A percentile compares a stretch with the other conserved stretches of the same genome.
Conservation (phyloP, 2,888 invertebrate genomes). For the Syritta pipiens region DNA sequence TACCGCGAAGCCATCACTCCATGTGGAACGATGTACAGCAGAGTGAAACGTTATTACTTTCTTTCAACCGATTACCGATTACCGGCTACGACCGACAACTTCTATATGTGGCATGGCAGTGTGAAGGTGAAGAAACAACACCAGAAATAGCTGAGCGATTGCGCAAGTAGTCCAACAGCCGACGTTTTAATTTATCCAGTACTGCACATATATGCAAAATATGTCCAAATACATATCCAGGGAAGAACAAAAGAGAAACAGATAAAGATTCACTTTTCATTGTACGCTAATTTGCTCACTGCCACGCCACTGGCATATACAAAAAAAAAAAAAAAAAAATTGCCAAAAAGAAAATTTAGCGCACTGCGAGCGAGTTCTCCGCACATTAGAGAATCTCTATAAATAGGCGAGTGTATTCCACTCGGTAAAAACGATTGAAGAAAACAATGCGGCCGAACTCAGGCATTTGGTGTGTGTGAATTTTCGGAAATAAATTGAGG, state of each 20-base stretch:
- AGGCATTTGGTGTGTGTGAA: conserved; percentile 8
- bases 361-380: conserved; percentile 15
- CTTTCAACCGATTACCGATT: no score
- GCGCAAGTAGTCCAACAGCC: conserved; percentile 13
- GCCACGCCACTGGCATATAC: neutral
- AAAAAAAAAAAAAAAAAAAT: conserved; percentile 5
- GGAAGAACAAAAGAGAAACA: neutral
- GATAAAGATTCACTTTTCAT: conserved; percentile 57
- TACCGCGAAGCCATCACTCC: conserved; percentile 15
- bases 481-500: conserved; percentile 47
- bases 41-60: no score
- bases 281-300: neutral
- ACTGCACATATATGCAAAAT: conserved; percentile 6
- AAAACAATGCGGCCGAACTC: conserved; percentile 30
- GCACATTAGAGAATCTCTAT: conserved; percentile 61
- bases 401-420: conserved; percentile 43
- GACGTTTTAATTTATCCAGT: conserved; percentile 5
- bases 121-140: neutral
- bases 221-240: conserved; percentile 18
- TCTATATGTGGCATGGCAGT: no score
- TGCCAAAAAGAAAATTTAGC: conserved; percentile 19
- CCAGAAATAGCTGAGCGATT: conserved; percentile 27
- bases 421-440: no score
- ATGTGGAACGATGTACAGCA: conserved; percentile 16
- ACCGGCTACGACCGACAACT: no score